Base-by-base conservation (phyloP, 2,888 invertebrate genomes). In the Lasius platythorax region DNA sequence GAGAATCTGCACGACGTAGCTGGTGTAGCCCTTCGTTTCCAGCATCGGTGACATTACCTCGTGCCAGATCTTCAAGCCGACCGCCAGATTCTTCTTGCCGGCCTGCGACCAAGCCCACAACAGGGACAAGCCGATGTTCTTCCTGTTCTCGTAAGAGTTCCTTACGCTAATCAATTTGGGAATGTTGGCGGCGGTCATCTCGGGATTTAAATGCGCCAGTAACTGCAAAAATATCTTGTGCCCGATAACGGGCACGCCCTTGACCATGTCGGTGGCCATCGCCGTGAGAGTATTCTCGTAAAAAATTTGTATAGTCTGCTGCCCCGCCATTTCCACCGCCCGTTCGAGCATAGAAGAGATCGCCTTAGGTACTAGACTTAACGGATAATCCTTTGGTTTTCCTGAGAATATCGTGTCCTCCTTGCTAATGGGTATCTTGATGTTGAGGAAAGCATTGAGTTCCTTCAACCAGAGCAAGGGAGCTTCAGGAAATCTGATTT, bases 61-160 rank as follows among this genome's bases (percentile, higher is more conserved):
- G 94, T 97, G 96, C 97, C 98, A 98, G 18, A 97, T 97, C 96
- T 96, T 97, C 68, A 97, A 95, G 37, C 97, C 98, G 86, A 96
- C 96, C 75, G 95, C 95, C 70, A 97, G 96, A 92, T 97, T 96
- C 86, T 95, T 96, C 74, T 96, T 95, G 0, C 97, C 97, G 12
- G 97, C 97, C 93, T 98, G 97, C 0, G 97, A 97, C n/a, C 97
- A 95, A 0, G 97, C 97, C 98, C 98, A 98, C 1, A 98, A 95
- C 63, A 98, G 95, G 0, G 97, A 96, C 50, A 97, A 95, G 0
- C 97, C 97, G 85, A 98, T 97, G 1, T 96, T 96, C 84, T 97
- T 97, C 74, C 97, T 96, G 93, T 98, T 98, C 92, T 97, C 97
- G 93, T 97, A 98, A 0, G 98, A 98, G 91, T 97, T 97, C 56